Evolutionary conservation across 2,888 invertebrate species (phyloP), one percentile per base, ranked within the genome.

Genomic region (Agelastica alni): DNA sequence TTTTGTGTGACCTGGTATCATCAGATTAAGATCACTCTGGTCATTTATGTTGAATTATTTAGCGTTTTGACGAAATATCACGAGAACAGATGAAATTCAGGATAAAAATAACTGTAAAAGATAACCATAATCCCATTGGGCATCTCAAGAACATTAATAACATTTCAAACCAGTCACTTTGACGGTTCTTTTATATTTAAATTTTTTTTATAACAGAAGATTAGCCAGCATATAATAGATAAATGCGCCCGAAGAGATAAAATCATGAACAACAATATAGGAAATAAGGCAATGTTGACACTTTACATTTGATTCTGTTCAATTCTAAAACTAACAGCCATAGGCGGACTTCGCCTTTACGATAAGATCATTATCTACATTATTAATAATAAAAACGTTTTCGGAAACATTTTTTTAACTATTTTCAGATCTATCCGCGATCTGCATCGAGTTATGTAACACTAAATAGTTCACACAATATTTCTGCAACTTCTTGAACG

Each of bases 231-330:
- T 52, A 56, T 52, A 56, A 51, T 56, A 48, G 37, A 39, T 52
- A 56, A 52, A 52, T 52, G 48, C 20, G 52, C 7, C 37, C 30
- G 52, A 31, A 31, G 39, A 56, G 56, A 56, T 56, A 56, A 52
- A 48, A 57, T 53, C 57, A 42, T 37, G 43, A 39, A 51, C 45
- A 53, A 57, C 53, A 53, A 57, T 57, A 53, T 48, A 57, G 53
- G 52, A 57, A 57, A 57, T 57, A 51, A 53, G 53, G 31, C 48
- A 34, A 46, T 57, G 57, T 57, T 57, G 57, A 57, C 57, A 57
- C 53, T 53, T 56, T 53, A 31, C 42, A 32, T 48, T 53, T 46
- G 34, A 47, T 34, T 34, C 44, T 22, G 51, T 31, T 46, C 51
- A 44, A 52, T 53, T 53, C 39, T 37, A 56, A 51, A 56, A 56